Base-by-base conservation (phyloP, 2,113 vertebrate species). In the Typhlomys cinereus region DNA sequence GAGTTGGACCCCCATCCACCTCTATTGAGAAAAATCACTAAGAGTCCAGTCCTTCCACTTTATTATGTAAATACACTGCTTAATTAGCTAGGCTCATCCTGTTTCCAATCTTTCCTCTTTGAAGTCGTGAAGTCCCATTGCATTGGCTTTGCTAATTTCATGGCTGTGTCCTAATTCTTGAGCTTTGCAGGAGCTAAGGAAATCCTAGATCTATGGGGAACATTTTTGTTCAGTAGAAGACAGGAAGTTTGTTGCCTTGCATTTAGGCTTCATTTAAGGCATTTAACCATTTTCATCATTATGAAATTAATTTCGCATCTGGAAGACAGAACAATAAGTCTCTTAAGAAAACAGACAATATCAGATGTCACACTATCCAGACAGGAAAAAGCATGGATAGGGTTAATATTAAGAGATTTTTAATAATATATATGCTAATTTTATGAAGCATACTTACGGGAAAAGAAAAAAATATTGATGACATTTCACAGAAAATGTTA, bases 11-110 rank as follows among this genome's bases (percentile, higher is more conserved):
- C 59, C 89, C 88, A 92, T 91, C n/a, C 54, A 88, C 94, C 91
- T 96, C 71, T 66, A 83, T 88, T 94, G 62, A 93, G 85, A 90
- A 88, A n/a, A 88, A 85, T 27, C 93, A 92, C 96, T 96, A 96
- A 95, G 87, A 91, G 85, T 96, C 93, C 91, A 93, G 82, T 87
- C 87, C 95, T 96, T 80, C 36, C 76, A 94, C 89, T 67, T 79
- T 82, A 86, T 90, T 96, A 25, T 59, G 76, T 94, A 94, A 94
- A 95, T 59, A 85, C 88, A 66, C 62, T 69, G 85, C 76, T 89
- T 94, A 96, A 92, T 89, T 94, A 96, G 89, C 75, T 85, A 36
- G 48, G 3, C 23, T 88, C 70, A 57, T 71, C 46, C 73, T 93
- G 71, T 36, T 91, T 84, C 85, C 67, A n/a, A n/a, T n/a, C 73